Evolutionary conservation across 2,888 invertebrate genomes (phyloP), one percentile per base, ranked within the genome.

Genomic region (Drosophila acutilabella): DNA sequence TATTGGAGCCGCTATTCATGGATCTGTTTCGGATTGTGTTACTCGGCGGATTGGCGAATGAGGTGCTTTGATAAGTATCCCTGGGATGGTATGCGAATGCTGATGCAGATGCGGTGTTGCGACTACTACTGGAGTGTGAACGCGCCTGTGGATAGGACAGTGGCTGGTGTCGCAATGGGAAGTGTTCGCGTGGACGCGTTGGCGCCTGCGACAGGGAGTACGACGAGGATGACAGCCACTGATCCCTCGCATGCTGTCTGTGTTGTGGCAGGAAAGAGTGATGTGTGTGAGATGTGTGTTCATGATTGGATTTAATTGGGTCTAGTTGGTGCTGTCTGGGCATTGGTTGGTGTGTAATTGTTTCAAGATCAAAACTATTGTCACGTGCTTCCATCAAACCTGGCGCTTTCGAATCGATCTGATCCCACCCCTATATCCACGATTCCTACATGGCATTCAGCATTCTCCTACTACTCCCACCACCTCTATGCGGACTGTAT

Each of bases 361-460:
- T 88, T 81, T 82, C 88, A 75, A 85, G 85, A 81, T 85, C 85
- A 88, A 85, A 86, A 85, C 85, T 85, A 85, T 84, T 84, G 83
- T 83, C 87, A 85, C 85, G 82, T 84, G 87, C 87, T 84, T 83
- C 72, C 84, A 78, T 84, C 78, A 81, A 84, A 84, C 87, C 87
- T 76, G 88, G 77, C 81, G 86, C 80, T 83, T 89, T 90, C 90
- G 89, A 88, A 90, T 92, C 91, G 92, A 91, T 91, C 92, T 92
- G 92, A 92, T 92, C 92, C 91, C 92, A 92, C 92, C 92, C 92
- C 92, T 92, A 93, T 92, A 93, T 93, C 92, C 92, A 93, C 92
- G 92, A 93, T 92, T 93, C 93, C 92, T 93, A 93, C 92, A 93
- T 93, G 91, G 92, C 92, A 91, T 93, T 92, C 83, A 93, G 92